A percentile compares a stretch with the other conserved stretches of the same genome.
These are phyloP conservation scores for Synanceia verrucosa DNA, from an alignment of 2,797 vertebrate species.

Conservation along the genomic window DNA sequence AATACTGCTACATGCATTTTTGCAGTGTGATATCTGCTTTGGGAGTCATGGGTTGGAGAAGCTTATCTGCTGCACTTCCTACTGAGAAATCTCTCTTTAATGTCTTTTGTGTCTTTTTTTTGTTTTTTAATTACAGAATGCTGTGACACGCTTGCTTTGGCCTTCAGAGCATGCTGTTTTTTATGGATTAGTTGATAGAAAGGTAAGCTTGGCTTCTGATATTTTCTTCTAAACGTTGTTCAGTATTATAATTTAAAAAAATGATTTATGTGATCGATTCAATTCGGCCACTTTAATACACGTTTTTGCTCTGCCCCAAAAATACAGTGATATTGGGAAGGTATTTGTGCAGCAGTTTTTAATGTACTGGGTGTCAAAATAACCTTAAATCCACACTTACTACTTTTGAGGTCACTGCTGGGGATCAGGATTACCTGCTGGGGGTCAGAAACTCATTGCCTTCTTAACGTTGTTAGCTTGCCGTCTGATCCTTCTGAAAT, in stretches of 20 bases:
- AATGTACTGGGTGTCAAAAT: too few relatives aligned
- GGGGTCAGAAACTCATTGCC: too few relatives aligned
- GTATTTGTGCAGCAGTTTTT: too few relatives aligned
- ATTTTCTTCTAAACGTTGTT: neutral
- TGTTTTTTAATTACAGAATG: slow-evolving; percentile 89
- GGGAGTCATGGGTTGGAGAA: neutral
- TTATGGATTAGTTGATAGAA: slow-evolving; percentile 94
- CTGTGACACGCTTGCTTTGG: slow-evolving; percentile 92
- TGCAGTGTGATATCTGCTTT: neutral
- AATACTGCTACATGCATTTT: neutral
- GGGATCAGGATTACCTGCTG: too few relatives aligned
- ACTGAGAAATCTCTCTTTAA: neutral
- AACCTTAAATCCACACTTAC: too few relatives aligned
- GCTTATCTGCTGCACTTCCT: neutral
- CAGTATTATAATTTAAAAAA: neutral
- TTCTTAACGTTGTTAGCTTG: too few relatives aligned
- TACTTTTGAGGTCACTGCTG: too few relatives aligned
- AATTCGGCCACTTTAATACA: too few relatives aligned
- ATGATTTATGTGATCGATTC: neutral
- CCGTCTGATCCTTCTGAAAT: too few relatives aligned
- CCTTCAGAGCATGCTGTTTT: slow-evolving; percentile 89
- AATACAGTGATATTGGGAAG: too few relatives aligned
- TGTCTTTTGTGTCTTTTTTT: neutral
- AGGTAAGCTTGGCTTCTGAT: slow-evolving; percentile 86
- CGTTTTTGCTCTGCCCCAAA: too few relatives aligned